These are phyloP conservation scores for Cataglyphis hispanica DNA, from an alignment of 1,140 invertebrate species.

Conservation along the genomic window DNA sequence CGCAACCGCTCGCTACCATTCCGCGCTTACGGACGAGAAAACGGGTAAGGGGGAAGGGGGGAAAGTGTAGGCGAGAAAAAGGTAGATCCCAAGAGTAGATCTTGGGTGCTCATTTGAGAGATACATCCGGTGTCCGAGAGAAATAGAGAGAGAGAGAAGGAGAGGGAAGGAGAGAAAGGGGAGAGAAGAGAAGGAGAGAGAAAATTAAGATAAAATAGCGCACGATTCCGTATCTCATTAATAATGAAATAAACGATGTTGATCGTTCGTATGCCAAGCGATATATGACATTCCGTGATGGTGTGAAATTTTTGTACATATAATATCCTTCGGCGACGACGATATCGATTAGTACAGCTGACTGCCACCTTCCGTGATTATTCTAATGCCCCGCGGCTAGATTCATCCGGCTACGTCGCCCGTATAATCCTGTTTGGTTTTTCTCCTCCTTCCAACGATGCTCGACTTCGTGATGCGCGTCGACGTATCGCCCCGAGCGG, in stretches of 20 bases:
- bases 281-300: conserved; percentile 17
- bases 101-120: not conserved
- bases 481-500: conserved; percentile 47
- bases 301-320: conserved; percentile 43
- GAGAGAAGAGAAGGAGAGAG: not conserved
- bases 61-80: not conserved
- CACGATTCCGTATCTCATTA: not conserved
- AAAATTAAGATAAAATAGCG: not conserved
- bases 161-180: not conserved
- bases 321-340: not conserved
- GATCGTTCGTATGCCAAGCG: conserved; percentile 29
- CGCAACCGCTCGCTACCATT: conserved; percentile 56
- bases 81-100: conserved; percentile 13
- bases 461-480: conserved; percentile 55
- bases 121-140: no score
- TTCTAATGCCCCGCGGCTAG: conserved; percentile 49
- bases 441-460: conserved; percentile 27
- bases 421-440: conserved; percentile 58
- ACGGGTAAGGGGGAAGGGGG: not conserved
- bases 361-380: conserved; percentile 42
- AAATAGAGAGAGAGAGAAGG: not conserved
- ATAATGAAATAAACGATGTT: conserved; percentile 8
- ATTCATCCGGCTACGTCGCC: conserved; percentile 49
- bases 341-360: conserved; percentile 51
- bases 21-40: conserved; percentile 52